phyloP scores from a whole-genome alignment of 2,797 vertebrate genomes.

The Rhodeus uyekii region DNA sequence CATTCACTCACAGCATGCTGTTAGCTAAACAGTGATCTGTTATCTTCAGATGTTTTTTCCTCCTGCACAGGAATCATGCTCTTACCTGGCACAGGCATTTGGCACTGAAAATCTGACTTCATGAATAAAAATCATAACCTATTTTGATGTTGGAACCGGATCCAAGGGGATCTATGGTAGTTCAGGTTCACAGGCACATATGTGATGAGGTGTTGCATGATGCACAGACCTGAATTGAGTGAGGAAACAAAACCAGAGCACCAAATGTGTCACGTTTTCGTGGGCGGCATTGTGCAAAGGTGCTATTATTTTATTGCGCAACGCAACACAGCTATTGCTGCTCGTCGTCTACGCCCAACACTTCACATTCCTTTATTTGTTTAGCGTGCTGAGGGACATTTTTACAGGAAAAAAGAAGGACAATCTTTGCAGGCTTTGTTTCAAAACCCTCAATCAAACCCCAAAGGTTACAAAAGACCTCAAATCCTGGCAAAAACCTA shows the following conservation, averaged over 20 bases:
- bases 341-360: slow-evolving; percentile 36
- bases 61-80: background rate
- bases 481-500: background rate
- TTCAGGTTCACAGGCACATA: slow-evolving; percentile 7
- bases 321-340: slow-evolving; percentile 13
- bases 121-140: slow-evolving; percentile 14
- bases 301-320: slow-evolving; percentile 28
- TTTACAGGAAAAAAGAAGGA: slow-evolving; percentile 30
- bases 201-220: slow-evolving; percentile 1
- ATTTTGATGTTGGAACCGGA: slow-evolving; percentile 1
- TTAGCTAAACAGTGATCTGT: slow-evolving; percentile 25
- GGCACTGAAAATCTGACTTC: background rate
- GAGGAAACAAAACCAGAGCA: background rate
- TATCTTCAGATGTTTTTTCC: slow-evolving; percentile 25
- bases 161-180: slow-evolving; percentile 11
- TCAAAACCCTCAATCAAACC: slow-evolving; percentile 34
- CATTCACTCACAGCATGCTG: slow-evolving; percentile 3
- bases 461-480: slow-evolving; percentile 30
- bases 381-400: slow-evolving; percentile 9
- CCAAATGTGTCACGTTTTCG: background rate
- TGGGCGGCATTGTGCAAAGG: slow-evolving; percentile 8
- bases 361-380: slow-evolving; percentile 38
- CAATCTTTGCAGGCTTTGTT: slow-evolving; percentile 24
- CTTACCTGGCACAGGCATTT: slow-evolving; percentile 22
- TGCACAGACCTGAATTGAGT: background rate